These are phyloP conservation scores for Danio jaintianensis DNA, from an alignment of 2,797 vertebrate genomes.

Conservation along the genomic window DNA sequence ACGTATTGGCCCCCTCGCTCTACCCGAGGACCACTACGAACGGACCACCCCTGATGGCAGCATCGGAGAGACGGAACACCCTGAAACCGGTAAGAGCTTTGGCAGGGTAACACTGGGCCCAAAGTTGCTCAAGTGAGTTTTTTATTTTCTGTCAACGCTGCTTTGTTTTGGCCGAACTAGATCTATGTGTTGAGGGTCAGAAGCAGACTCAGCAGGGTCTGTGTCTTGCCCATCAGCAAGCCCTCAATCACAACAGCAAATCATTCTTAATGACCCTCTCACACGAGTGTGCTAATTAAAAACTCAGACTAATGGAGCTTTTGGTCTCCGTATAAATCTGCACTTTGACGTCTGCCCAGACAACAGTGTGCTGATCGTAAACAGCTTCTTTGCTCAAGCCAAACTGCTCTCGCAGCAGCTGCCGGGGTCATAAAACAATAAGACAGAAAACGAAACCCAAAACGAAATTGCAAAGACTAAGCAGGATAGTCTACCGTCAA, in stretches of 20 bases:
- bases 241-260: slow-evolving; percentile 72
- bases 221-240: slow-evolving; percentile 76
- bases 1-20: slow-evolving; percentile 92
- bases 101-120: slow-evolving; percentile 53
- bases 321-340: slow-evolving; percentile 82
- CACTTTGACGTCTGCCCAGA: slow-evolving; percentile 76
- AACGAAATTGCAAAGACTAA: slow-evolving; percentile 36
- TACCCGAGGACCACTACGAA: slow-evolving; percentile 98
- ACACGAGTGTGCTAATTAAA: slow-evolving; percentile 83
- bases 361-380: slow-evolving; percentile 71
- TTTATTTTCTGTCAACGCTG: neutral
- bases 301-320: slow-evolving; percentile 79
- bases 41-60: slow-evolving; percentile 98
- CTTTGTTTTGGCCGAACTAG: slow-evolving; percentile 48
- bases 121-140: neutral
- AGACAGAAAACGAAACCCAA: slow-evolving; percentile 45
- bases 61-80: slow-evolving; percentile 98
- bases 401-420: slow-evolving; percentile 50
- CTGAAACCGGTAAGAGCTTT: slow-evolving; percentile 89
- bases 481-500: slow-evolving; percentile 37
- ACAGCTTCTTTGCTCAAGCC: slow-evolving; percentile 48
- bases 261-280: slow-evolving; percentile 80
- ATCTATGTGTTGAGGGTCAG: slow-evolving; percentile 47
- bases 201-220: slow-evolving; percentile 68
- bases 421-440: slow-evolving; percentile 45